Base-by-base conservation (phyloP, 2,888 invertebrate genomes). In the Lathronympha strigana region DNA sequence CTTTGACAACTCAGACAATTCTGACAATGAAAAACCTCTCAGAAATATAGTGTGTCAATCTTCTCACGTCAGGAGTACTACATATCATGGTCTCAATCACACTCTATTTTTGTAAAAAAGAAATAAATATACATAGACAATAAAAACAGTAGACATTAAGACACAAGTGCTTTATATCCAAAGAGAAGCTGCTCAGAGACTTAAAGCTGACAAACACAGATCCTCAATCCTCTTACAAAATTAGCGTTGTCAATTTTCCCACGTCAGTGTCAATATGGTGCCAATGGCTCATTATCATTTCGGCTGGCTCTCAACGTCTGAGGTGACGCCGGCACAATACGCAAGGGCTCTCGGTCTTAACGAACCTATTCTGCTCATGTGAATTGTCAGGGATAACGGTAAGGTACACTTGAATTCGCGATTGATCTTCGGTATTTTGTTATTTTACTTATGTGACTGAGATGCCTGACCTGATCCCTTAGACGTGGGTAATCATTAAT, bases 351-450 rank as follows among this genome's bases (percentile, higher is more conserved):
- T 90, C 74, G 71, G 82, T 84, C 86, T 88, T 91, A 92, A 92
- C 91, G 91, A 92, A 88, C 80, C 86, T 78, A 91, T 91, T 91
- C 88, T 88, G 83, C 87, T 88, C 90, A 88, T 84, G 90, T 88
- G 87, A 88, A 88, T 82, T 79, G 81, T 81, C 83, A 79, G 79
- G 76, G 73, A 75, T 66, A 67, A 69, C 62, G 54, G 67, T 47
- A 63, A 72, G 70, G 66, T 67, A 49, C 49, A 61, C 66, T 66
- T 64, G 64, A 64, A 38, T 55, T 61, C 23, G 66, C 60, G 61
- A 66, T 66, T 66, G 66, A 60, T 60, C 61, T 61, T 49, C 51
- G 51, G 49, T 60, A 17, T 58, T 58, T 58, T 61, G 15, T 43
- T 63, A 50, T 50, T 63, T 63, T 38, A 47, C 53, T 36, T 28